Base-by-base conservation (phyloP, 2,888 invertebrate genomes). In the Nysson spinosus region DNA sequence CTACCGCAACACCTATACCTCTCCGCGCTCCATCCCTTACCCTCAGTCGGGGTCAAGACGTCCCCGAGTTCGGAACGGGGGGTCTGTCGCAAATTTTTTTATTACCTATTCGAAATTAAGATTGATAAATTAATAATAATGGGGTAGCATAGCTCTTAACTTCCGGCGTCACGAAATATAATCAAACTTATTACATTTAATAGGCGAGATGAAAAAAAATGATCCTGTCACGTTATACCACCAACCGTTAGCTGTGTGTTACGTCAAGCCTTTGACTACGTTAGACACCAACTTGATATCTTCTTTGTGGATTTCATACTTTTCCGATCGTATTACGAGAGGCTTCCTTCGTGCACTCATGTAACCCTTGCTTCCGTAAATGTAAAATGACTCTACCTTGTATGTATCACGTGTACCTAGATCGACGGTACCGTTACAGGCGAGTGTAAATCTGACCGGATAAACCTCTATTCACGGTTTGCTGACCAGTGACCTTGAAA, bases 301-400 rank as follows among this genome's bases (percentile, higher is more conserved):
- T 52, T 66, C 70, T 73, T 74, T 68, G 64, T 57, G 56, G 63
- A 64, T 62, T 50, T 43, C 20, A 12, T 9, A 65, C 57, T 73
- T 68, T 74, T 74, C 44, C 52, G 64, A 11, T 74, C 73, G 57
- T 35, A 30, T 74, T 74, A 71, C 73, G 58, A 67, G 39, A 37
- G 55, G 37, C 63, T 63, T 35, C 57, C 56, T 47, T 12, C 44
- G 22, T 14, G 57, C 51, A 50, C 54, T 49, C 52, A 20, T 54
- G 56, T 62, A 68, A 71, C 68, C 62, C 54, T 39, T 56, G 73
- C 68, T 71, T 65, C 73, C 64, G 62, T 73, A 71, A 74, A 73
- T 71, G 73, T 73, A 74, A 74, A 73, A 68, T 73, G 73, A 74
- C 67, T 73, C 73, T 67, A 6, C 39, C 63, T 49, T 57, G 51